Conservation (phyloP, 30 jellyfish, hydroid and myxozoan species). For the Aurelia sp. region DNA sequence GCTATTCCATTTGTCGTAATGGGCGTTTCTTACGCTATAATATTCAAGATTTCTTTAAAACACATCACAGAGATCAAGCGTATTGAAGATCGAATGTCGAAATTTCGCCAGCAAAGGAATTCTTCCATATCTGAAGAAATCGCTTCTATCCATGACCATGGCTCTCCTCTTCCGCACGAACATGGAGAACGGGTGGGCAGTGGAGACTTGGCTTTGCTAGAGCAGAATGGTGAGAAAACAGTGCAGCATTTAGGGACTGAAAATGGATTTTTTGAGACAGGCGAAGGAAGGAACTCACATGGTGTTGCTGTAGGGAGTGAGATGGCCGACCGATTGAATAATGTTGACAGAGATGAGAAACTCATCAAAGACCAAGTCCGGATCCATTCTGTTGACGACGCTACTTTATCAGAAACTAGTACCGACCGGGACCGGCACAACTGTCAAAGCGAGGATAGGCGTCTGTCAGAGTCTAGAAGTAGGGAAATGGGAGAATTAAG, state of each 20-base stretch:
- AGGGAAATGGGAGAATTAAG: neutral
- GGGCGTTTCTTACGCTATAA: slow-evolving; percentile 63
- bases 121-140: slow-evolving; percentile 15
- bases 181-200: neutral
- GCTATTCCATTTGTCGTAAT: slow-evolving; percentile 66
- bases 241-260: neutral
- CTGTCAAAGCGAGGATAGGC: neutral
- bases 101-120: slow-evolving; percentile 10
- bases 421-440: neutral
- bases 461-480: neutral
- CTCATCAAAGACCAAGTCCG: neutral
- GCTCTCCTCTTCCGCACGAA: neutral
- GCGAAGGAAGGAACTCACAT: neutral
- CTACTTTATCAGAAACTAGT: too few relatives aligned
- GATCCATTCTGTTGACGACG: too few relatives aligned
- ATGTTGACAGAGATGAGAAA: neutral
- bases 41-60: slow-evolving; percentile 47
- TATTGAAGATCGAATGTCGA: slow-evolving; percentile 35
- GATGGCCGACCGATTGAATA: neutral
- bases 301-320: neutral
- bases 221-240: neutral
- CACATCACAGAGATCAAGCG: slow-evolving; percentile 33
- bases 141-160: neutral
- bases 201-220: neutral
- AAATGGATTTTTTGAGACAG: neutral